phyloP scores from a whole-genome alignment of 1,140 invertebrate species.

The Drosophila ohnishii region DNA sequence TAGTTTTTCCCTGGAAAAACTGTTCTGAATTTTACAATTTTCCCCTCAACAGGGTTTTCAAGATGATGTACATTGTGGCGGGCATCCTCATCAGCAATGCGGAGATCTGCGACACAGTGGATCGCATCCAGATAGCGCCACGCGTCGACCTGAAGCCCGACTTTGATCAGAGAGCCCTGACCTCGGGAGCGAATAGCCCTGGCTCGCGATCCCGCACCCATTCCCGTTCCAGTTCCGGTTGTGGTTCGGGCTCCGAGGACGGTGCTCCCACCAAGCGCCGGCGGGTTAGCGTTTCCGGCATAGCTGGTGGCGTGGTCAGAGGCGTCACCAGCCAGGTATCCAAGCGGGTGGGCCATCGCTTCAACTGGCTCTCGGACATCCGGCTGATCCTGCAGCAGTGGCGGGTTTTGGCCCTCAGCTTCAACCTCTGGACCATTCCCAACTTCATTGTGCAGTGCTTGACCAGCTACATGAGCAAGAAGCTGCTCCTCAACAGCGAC shows the following conservation, averaged over 20 bases:
- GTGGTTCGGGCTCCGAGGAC: conserved; percentile 21
- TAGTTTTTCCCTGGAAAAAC: not conserved
- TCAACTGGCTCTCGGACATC: conserved; percentile 60
- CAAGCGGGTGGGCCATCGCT: conserved; percentile 52
- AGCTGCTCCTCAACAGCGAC: conserved; percentile 75
- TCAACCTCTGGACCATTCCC: conserved; percentile 76
- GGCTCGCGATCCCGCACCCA: conserved; percentile 36
- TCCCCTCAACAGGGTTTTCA: conserved; percentile 61
- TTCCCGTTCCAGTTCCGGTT: conserved; percentile 28
- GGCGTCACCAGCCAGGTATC: conserved; percentile 64
- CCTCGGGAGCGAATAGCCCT: conserved; percentile 3
- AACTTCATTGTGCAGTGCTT: conserved; percentile 68
- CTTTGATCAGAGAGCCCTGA: conserved; percentile 21
- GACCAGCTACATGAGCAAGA: conserved; percentile 69
- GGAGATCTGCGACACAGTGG: conserved; percentile 78
- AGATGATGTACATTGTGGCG: conserved; percentile 80
- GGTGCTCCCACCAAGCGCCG: conserved; percentile 4
- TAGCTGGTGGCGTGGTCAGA: conserved; percentile 60
- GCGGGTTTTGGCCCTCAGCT: conserved; percentile 55
- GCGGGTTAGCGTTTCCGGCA: conserved; percentile 55
- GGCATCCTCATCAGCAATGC: conserved; percentile 80
- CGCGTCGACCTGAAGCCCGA: conserved; percentile 72
- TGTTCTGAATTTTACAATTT: not conserved
- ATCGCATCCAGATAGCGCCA: conserved; percentile 80
- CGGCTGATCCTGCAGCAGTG: conserved; percentile 57